These are phyloP conservation scores for Poecilia picta DNA, from an alignment of 2,797 vertebrate genomes.

Conservation along the genomic window DNA sequence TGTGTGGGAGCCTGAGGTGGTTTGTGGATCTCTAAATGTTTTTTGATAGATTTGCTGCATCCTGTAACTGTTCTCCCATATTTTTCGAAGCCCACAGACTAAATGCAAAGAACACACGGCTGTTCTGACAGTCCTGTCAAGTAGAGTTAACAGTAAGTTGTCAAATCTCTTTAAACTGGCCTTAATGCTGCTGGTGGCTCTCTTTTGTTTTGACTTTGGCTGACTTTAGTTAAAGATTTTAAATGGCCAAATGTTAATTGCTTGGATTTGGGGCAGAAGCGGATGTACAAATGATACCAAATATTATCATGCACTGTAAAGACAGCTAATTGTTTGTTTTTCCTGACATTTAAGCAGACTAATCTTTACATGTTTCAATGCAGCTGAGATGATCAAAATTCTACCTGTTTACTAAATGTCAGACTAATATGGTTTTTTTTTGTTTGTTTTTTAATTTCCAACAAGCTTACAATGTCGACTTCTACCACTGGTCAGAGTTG, in stretches of 20 bases:
- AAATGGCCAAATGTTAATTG: background rate
- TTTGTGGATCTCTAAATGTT: constrained; percentile 67
- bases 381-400: background rate
- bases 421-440: background rate
- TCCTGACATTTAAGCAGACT: background rate
- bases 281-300: background rate
- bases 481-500: background rate
- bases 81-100: constrained; percentile 28
- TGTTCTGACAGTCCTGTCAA: constrained; percentile 3
- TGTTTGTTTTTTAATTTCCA: background rate
- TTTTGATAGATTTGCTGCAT: constrained; percentile 65
- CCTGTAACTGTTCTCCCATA: constrained; percentile 49
- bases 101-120: constrained; percentile 20
- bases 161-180: background rate
- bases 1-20: constrained; percentile 62
- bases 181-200: background rate
- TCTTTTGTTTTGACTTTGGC: background rate
- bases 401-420: background rate
- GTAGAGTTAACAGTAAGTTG: background rate
- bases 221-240: background rate
- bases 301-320: background rate
- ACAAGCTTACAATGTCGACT: background rate
- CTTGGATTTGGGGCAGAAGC: background rate
- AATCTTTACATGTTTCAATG: background rate
- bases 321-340: background rate